Base-by-base conservation (phyloP, 2,888 invertebrate genomes). In the Lithophane semibrunnea region DNA sequence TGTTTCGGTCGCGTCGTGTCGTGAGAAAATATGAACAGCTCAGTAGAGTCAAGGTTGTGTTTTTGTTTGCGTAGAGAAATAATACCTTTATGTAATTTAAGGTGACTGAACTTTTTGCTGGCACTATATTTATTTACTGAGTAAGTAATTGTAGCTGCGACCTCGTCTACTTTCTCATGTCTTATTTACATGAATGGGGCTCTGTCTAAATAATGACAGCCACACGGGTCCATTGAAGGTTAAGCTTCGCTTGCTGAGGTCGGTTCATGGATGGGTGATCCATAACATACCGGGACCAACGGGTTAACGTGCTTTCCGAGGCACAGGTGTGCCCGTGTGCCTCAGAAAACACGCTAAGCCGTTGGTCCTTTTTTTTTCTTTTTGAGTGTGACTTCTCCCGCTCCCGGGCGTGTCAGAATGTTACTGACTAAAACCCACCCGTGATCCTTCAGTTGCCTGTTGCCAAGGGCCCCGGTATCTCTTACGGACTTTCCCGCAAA, bases 31-130 rank as follows among this genome's bases (percentile, higher is more conserved):
- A 61, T 77, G 24, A 68, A 58, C 71, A n/a, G 49, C 47, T 68
- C 66, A 72, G 8, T 65, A 56, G 44, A 73, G 88, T 87, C 88
- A 88, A 88, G 87, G 88, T 85, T 82, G 58, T 56, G 75, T 77
- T 56, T 73, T 73, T 79, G 74, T 85, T 87, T 78, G 66, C 63
- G 75, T 58, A n/a, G 63, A 58, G 42, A 79, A 75, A 56, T 7
- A 72, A 54, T 73, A 58, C 61, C 60, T 83, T 66, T 82, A 71
- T 80, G 60, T 69, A 74, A 75, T 72, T 75, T 29, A 69, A 84
- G 76, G 73, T 84, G 29, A 73, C 0, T 86, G 77, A 85, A 77
- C 84, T 85, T 75, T 72, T 63, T 47, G 9, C 2, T 54, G 5
- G 16, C 24, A 60, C n/a, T 42, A 21, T 5, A 16, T 60, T 52